Evolutionary conservation across 2,113 vertebrate species (phyloP).

Genomic region (Acrocephalus arundinaceus): DNA sequence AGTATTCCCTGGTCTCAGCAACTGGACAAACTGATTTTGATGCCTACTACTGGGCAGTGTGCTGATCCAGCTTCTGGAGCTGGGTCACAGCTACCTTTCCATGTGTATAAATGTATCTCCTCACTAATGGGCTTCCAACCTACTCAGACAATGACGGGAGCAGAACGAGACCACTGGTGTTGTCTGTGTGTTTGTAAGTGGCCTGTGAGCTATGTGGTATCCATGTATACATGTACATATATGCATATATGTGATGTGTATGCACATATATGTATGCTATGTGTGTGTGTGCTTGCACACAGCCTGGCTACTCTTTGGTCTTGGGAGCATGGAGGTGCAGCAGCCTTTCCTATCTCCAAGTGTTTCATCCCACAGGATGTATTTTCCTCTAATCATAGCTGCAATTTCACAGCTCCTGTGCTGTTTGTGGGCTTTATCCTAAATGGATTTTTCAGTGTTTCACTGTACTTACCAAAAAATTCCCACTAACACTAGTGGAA

Average conservation of each 20-base stretch:
- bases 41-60: background rate
- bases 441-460: background rate
- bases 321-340: background rate
- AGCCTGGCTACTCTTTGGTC: background rate
- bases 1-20: background rate
- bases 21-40: background rate
- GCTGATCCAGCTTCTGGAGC: background rate
- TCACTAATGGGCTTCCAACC: background rate
- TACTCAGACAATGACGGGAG: background rate
- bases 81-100: background rate
- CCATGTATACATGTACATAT: accelerated
- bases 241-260: background rate
- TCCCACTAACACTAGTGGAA: background rate
- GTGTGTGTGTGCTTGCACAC: background rate
- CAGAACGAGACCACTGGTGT: background rate
- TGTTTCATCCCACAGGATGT: background rate
- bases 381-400: background rate
- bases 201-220: background rate
- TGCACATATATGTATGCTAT: accelerated
- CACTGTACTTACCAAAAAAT: background rate
- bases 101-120: background rate
- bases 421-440: background rate
- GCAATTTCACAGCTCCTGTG: background rate
- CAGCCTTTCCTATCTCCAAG: background rate
- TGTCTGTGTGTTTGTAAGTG: background rate